Percentiles rank a stretch among this genome's conserved stretches.
phyloP scores from a whole-genome alignment of 2,888 invertebrate genomes.

The Cheilosia pagana region DNA sequence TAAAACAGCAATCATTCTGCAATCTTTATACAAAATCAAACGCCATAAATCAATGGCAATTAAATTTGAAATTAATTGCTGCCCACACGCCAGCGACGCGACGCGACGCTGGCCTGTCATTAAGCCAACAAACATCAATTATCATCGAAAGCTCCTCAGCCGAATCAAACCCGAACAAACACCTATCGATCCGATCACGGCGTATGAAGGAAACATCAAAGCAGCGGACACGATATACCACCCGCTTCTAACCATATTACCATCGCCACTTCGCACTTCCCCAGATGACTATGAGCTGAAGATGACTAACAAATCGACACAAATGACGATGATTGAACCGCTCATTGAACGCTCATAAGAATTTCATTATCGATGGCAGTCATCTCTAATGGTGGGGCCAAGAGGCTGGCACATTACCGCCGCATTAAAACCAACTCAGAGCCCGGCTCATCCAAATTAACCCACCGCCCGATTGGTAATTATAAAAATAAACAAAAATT shows the following conservation, averaged over 20 bases:
- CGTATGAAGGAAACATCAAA: conserved; percentile 43
- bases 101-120: conserved; percentile 32
- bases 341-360: conserved; percentile 61
- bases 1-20: not conserved
- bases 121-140: conserved; percentile 60
- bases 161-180: conserved; percentile 56
- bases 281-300: conserved; percentile 29
- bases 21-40: conserved; percentile 19
- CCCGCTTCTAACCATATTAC: conserved; percentile 26
- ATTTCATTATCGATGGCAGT: conserved; percentile 65
- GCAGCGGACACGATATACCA: conserved; percentile 20
- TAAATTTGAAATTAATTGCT: conserved; percentile 69
- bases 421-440: conserved; percentile 72
- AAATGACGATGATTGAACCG: conserved; percentile 49
- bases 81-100: conserved; percentile 15
- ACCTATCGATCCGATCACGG: conserved; percentile 29
- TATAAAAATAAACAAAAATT: conserved; percentile 72
- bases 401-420: conserved; percentile 61
- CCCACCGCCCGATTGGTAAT: conserved; percentile 66
- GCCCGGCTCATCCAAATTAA: conserved; percentile 65
- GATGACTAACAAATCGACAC: conserved; percentile 49
- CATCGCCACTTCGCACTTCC: conserved; percentile 31
- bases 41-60: conserved; percentile 67
- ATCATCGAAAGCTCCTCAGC: conserved; percentile 51
- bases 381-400: conserved; percentile 8